Base-by-base conservation (phyloP, 2,888 invertebrate species). In the Sarcophaga variegata region DNA sequence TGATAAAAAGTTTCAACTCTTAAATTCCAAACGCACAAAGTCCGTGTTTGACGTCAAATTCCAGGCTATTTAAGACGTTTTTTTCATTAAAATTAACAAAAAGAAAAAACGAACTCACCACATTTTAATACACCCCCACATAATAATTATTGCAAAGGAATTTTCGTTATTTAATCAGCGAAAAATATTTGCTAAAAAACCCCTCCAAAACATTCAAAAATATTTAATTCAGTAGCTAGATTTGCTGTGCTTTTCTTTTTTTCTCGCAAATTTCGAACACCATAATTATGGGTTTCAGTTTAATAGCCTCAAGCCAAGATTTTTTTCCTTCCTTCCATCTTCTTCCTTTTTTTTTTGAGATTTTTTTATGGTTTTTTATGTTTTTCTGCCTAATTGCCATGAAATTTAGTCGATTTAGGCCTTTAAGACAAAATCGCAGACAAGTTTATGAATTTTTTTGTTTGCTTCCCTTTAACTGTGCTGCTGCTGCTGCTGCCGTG, bases 401-500 rank as follows among this genome's bases (percentile, higher is more conserved):
- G 90, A 92, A 92, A 92, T 92, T 89, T 90, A 89, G 90, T 88
- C 88, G 88, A 88, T 89, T 88, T 90, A 87, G 88, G 91, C 91
- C 90, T 86, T 81, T 81, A 86, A 87, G 84, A 81, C 87, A 86
- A 88, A 88, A 87, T 87, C 84, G 87, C 88, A 89, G 88, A 89
- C 88, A 85, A 78, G 77, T 81, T 83, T 86, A 74, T 81, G 81
- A 83, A 70, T 6, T 8, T 37, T 37, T 37, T 37, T 5, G 5
- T 0, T 37, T 37, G 37, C 37, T 37, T 6, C 37, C 37, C 37
- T 37, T 37, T 37, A 37, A 37, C 37, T 37, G 2, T 37, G 37
- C 37, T 37, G 37, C 37, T 37, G 37, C 10, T 37, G 8, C 37
- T 37, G 37, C 37, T 37, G 8, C 37, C 10, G 67, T 70, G 3